Base-by-base conservation (phyloP, 2,113 vertebrate genomes). In the Bos indicus region DNA sequence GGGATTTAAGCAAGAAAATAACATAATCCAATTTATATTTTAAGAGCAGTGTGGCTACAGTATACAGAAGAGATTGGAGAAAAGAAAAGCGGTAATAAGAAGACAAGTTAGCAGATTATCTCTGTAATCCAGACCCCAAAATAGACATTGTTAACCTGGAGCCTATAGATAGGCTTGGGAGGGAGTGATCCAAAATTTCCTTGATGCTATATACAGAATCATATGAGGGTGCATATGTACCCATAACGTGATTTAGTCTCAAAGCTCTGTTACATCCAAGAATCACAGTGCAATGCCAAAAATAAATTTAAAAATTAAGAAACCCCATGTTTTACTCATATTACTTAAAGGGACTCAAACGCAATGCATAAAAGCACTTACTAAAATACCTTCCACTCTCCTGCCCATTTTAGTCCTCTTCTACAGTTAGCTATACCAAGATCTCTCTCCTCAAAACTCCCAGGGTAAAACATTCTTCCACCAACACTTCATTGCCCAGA, bases 1-100 rank as follows among this genome's bases (percentile, higher is more conserved):
- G 94, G 10, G 28, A 97, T 80, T 71, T 62, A 88, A 78, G 46
- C 16, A 78, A 92, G 46, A 59, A 92, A 97, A 92, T 82, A 40
- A 30, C 6, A 52, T 36, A 36, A 51, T 62, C 46, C 71, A 88
- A 85, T 88, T 74, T 85, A 57, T 23, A 80, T 87, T 92, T 81
- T 86, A 80, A 93, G 46, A 93, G 5, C 25, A 33, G 0, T 46
- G 17, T 91, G 36, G 26, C 54, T 52, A 90, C 7, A 86, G 23
- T 51, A 77, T 28, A 2, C 16, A 84, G 84, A 91, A 83, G 64
- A 92, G 15, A 83, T 36, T 36, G 46, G 8, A 78, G 21, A 84
- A 87, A 11, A 93, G 7, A 92, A 83, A 94, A 56, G 14, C 46
- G 4, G 3, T 59, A 40, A 78, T 26, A 57, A 30, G 56, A 4